Evolutionary conservation across 2,113 vertebrate genomes (phyloP).

Genomic region (Festucalex cinctus): DNA sequence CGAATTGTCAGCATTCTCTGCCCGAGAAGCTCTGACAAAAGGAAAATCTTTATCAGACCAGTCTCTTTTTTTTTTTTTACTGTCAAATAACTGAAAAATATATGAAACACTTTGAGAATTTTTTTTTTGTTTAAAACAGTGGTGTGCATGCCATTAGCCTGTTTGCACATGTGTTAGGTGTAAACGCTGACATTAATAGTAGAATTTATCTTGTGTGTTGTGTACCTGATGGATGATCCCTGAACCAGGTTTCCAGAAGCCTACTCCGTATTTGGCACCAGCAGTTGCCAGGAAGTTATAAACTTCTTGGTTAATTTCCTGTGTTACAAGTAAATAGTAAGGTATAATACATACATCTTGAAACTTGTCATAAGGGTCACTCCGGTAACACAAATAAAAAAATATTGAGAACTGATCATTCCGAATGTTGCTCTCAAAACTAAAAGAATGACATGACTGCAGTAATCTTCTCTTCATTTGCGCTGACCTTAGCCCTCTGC

Average conservation of each 20-base stretch:
- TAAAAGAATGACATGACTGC: not conserved
- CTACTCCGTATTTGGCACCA: conserved; percentile 93
- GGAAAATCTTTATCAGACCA: no score
- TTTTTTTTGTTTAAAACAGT: no score
- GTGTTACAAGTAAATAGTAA: conserved; percentile 4
- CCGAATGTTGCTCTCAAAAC: no score
- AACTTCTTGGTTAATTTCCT: conserved; percentile 94
- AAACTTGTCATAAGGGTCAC: no score
- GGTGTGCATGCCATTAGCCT: no score
- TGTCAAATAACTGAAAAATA: no score
- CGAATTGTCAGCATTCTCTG: no score
- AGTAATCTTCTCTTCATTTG: not conserved
- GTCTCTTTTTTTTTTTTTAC: no score
- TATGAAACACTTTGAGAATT: no score
- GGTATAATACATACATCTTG: not conserved
- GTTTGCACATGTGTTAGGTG: not conserved
- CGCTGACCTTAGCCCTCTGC: conserved; percentile 84
- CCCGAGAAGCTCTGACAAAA: no score
- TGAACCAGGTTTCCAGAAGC: conserved; percentile 97
- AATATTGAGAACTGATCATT: not conserved
- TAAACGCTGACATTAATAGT: not conserved
- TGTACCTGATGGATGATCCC: conserved; percentile 97
- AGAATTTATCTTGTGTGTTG: not conserved
- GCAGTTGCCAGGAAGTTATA: conserved; percentile 90
- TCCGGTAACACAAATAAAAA: not conserved